These are phyloP conservation scores for Marcusenius ussheri DNA, from an alignment of 2,113 vertebrate species.

Conservation along the genomic window DNA sequence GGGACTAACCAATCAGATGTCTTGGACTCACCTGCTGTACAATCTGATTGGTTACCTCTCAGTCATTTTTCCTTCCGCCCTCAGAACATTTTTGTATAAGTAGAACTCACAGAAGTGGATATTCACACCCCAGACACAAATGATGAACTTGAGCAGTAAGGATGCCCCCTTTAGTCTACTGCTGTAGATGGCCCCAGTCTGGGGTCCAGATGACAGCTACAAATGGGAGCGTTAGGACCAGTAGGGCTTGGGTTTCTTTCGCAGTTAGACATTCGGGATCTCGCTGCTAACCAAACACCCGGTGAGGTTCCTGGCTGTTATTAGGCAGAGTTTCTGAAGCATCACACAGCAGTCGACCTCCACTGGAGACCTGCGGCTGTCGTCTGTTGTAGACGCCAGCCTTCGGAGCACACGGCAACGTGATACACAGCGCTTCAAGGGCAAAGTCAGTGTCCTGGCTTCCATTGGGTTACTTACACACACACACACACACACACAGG, in stretches of 20 bases:
- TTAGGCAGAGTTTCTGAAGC: slow-evolving; percentile 21
- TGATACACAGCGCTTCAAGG: neutral
- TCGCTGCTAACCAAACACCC: slow-evolving; percentile 22
- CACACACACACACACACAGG: neutral
- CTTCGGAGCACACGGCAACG: neutral
- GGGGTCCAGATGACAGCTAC: neutral
- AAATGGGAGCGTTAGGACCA: neutral
- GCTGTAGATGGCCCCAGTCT: neutral
- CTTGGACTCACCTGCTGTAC: no score
- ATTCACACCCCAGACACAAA: neutral
- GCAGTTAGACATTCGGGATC: slow-evolving; percentile 19
- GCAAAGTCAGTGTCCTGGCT: neutral
- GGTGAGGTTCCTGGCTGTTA: slow-evolving; percentile 23
- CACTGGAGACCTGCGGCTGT: neutral
- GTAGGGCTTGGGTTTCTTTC: slow-evolving; percentile 29
- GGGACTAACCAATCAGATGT: no score
- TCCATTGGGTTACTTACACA: neutral
- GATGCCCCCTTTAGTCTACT: neutral
- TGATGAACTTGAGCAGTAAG: neutral
- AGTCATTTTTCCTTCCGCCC: no score
- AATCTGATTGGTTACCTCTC: no score
- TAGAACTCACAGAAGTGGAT: neutral
- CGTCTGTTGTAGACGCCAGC: slow-evolving; percentile 10
- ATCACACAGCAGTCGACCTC: slow-evolving; percentile 14
- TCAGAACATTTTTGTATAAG: no score